phyloP scores from a whole-genome alignment of 35 echinoderm and acorn worm species.

The Ophioderma brevispina region DNA sequence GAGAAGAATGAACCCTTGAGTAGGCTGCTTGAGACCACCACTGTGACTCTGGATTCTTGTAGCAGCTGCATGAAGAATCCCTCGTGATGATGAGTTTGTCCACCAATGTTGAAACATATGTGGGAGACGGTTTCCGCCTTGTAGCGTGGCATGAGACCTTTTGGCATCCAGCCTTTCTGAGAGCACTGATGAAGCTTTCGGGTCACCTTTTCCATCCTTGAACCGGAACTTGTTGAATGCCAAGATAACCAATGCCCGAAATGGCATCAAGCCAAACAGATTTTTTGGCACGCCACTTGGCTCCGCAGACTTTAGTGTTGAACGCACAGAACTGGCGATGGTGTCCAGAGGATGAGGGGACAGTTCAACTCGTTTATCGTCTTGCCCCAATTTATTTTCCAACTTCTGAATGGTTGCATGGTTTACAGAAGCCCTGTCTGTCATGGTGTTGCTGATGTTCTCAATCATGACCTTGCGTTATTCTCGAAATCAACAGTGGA shows the following conservation, averaged over 20 bases:
- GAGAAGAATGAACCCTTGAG: neutral
- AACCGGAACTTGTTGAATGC: neutral
- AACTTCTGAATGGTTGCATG: slow-evolving; percentile 39
- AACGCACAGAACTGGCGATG: slow-evolving; percentile 23
- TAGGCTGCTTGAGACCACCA: neutral
- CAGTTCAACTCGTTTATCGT: slow-evolving; percentile 43
- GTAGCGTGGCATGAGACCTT: slow-evolving; percentile 5
- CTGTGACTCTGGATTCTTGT: neutral
- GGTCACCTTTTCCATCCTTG: slow-evolving; percentile 37
- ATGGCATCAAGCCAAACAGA: neutral
- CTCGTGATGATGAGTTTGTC: neutral
- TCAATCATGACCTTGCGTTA: slow-evolving; percentile 25
- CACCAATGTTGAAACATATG: neutral
- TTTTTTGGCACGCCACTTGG: neutral
- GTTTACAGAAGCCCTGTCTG: slow-evolving; percentile 34
- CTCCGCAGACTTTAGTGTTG: slow-evolving; percentile 5
- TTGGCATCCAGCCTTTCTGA: neutral
- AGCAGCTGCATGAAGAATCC: neutral
- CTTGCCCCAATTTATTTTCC: slow-evolving; percentile 33
- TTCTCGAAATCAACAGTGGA: neutral
- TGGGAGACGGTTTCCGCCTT: slow-evolving; percentile 7
- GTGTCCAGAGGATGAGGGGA: slow-evolving; percentile 41
- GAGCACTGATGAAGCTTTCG: neutral
- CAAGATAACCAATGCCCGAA: neutral
- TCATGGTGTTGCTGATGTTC: slow-evolving; percentile 43